Conservation (phyloP, 2,888 invertebrate genomes). For the Machimus atricapillus region DNA sequence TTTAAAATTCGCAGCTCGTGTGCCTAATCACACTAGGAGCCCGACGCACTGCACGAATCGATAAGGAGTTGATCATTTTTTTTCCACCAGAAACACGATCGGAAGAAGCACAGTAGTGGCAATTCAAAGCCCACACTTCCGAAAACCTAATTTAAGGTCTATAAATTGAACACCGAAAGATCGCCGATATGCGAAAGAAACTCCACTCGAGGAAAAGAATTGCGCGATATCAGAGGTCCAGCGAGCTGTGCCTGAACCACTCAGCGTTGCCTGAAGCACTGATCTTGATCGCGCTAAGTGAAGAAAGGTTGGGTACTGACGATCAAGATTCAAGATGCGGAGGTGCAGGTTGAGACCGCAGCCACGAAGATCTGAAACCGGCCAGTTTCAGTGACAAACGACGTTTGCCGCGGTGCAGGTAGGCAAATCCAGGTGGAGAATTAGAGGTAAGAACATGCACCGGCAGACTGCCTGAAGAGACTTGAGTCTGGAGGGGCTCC, state of each 20-base stretch:
- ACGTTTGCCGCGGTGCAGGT: not conserved
- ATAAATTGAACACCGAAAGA: not conserved
- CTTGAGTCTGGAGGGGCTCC: not conserved
- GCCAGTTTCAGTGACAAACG: not conserved
- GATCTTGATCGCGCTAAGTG: not conserved
- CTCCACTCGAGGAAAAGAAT: not conserved
- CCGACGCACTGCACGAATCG: not conserved
- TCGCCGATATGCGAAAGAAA: not conserved
- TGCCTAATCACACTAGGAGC: not conserved
- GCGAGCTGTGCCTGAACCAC: not conserved
- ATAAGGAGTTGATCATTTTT: not conserved
- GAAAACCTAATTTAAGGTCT: not conserved
- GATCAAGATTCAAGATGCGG: slow-evolving; percentile 18
- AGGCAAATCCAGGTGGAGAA: not conserved
- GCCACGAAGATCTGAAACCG: not conserved
- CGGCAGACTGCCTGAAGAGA: not conserved
- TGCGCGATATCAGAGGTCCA: not conserved
- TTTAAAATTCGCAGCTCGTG: not conserved
- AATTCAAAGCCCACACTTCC: not conserved
- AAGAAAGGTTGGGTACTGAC: slow-evolving; percentile 5
- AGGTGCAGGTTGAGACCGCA: slow-evolving; percentile 6
- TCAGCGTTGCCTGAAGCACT: slow-evolving; percentile 24
- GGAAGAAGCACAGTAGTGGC: not conserved
- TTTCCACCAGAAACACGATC: not conserved
- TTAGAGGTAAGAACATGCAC: not conserved